Base-by-base conservation (phyloP, 2,888 invertebrate species). In the Troglohyphantes excavatus region DNA sequence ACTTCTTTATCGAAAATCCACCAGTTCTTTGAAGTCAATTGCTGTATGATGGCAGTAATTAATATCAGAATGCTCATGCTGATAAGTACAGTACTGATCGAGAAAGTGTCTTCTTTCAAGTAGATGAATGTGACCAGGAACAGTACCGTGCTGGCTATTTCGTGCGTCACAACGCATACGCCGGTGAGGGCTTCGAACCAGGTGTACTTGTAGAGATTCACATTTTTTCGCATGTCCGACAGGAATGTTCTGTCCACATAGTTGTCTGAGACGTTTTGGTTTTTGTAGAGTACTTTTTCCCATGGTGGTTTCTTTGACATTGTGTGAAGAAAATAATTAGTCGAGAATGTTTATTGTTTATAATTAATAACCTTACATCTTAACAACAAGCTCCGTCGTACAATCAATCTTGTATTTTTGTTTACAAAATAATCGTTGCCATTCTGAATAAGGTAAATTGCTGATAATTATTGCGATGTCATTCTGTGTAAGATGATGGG, bases 271-370 rank as follows among this genome's bases (percentile, higher is more conserved):
- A 96, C 96, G 23, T 96, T 96, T 88, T 96, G 95, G 93, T 97
- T 96, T 93, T 97, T 96, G 93, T 98, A 99, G 21, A 99, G 94
- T 92, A 97, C 97, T 94, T 98, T 98, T 92, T 95, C 95, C 98
- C 98, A 98, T n/a, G 3, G 0, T 13, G 7, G 3, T 9, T 72
- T 90, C 29, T 23, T 29, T 0, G 78, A n/a, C 87, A 87, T 87
- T 70, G 21, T 43, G 13, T 2, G 19, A 19, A 0, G 13, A 7
- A 26, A 3, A 9, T 23, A n/a, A 1, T 0, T n/a, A 53, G 33
- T 33, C 9, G 33, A 33, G 3, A 6, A 9, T 33, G 33, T 33
- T 33, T 9, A 33, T 33, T 53, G 2, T 13, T 39, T 39, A 11
- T 39, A 39, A 39, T 3, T 39, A 39, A 11, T 0, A 1, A 13